phyloP scores from a whole-genome alignment of 2,888 invertebrate genomes.

The Orthosia incerta region DNA sequence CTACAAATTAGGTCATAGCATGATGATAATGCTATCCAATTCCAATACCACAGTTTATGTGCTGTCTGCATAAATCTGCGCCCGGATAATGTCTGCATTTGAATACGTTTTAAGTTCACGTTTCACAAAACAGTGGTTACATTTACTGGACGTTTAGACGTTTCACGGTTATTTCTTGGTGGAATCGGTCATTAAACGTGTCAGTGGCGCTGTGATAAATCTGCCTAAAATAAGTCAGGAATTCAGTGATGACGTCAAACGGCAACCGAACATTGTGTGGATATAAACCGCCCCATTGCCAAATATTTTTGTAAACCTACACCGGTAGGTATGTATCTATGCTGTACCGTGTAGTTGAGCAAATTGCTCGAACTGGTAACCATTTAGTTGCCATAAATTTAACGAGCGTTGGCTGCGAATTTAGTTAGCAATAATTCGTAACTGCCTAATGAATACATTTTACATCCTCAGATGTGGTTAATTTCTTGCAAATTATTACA shows the following conservation, averaged over 20 bases:
- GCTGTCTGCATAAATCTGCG: slow-evolving; percentile 1
- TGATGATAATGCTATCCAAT: slow-evolving; percentile 18
- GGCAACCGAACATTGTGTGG: slow-evolving; percentile 65
- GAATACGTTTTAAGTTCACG: slow-evolving; percentile 8
- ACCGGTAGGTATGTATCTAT: slow-evolving; percentile 57
- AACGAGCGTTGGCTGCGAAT: slow-evolving; percentile 46
- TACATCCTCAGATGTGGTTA: not conserved
- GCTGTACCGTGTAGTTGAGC: slow-evolving; percentile 46
- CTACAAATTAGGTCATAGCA: slow-evolving; percentile 23
- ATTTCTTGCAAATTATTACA: slow-evolving; percentile 18
- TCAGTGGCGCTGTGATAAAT: slow-evolving; percentile 61
- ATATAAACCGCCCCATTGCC: slow-evolving; percentile 67
- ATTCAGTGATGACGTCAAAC: slow-evolving; percentile 68
- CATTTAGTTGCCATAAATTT: slow-evolving; percentile 59
- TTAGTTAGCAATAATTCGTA: slow-evolving; percentile 35
- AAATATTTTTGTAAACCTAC: slow-evolving; percentile 68
- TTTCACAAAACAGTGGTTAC: slow-evolving; percentile 9
- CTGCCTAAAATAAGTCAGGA: slow-evolving; percentile 66
- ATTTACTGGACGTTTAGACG: slow-evolving; percentile 36
- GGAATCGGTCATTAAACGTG: slow-evolving; percentile 60
- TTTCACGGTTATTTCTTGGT: slow-evolving; percentile 46
- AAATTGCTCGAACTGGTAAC: slow-evolving; percentile 51
- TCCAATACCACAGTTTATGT: slow-evolving; percentile 10
- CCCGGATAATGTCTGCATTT: slow-evolving; percentile 5
- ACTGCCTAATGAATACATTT: slow-evolving; percentile 33